phyloP scores from a whole-genome alignment of 2,797 vertebrate species.

The Meriones psammophilus region DNA sequence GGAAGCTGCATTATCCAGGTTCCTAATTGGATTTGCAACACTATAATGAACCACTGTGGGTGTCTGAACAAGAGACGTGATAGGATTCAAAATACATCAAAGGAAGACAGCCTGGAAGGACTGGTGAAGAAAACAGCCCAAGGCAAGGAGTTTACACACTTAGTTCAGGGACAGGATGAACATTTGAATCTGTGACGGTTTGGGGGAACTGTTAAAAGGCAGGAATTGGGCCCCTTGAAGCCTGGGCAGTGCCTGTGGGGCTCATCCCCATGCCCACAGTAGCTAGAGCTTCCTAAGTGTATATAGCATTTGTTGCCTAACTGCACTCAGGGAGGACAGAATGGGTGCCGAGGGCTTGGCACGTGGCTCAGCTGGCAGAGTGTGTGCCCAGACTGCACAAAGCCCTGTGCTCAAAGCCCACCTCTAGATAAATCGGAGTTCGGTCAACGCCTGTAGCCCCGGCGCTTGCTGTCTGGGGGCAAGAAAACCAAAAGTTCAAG shows the following conservation, averaged over 20 bases:
- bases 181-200: neutral
- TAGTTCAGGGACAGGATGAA: neutral
- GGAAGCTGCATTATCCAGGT: neutral
- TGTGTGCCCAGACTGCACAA: no score
- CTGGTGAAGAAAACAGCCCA: neutral
- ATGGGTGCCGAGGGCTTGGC: neutral
- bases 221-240: neutral
- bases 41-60: slow-evolving; percentile 44
- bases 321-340: neutral
- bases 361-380: neutral
- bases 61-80: slow-evolving; percentile 61
- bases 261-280: rapidly evolving
- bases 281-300: neutral
- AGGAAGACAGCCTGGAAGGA: neutral
- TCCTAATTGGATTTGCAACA: slow-evolving; percentile 74
- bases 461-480: neutral
- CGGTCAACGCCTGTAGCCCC: neutral
- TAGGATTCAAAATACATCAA: slow-evolving; percentile 64
- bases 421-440: neutral
- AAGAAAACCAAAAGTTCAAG: neutral
- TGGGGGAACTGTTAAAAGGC: neutral
- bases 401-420: neutral
- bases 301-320: neutral
- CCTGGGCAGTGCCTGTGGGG: neutral
- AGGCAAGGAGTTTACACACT: neutral